Base-by-base conservation (phyloP, 2,888 invertebrate species). In the Plebejus melissa region DNA sequence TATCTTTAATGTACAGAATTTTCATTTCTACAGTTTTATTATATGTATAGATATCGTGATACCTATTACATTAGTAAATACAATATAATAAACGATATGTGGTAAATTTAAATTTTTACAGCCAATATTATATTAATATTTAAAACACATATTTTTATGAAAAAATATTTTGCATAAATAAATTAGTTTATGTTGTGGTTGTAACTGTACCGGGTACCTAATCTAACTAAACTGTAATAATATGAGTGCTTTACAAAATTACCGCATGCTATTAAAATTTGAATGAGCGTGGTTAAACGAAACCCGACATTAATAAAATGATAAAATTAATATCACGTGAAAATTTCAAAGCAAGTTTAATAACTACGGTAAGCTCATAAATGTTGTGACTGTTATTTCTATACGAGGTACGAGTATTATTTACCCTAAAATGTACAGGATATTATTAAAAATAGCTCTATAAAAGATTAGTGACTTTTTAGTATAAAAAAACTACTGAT, bases 251-350 rank as follows among this genome's bases (percentile, higher is more conserved):
- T 71, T 41, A 71, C 71, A 72, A 72, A 72, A 72, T 72, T 50
- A 54, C 50, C 32, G 46, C 72, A 72, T 54, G 28, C 54, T 72
- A 50, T 28, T 50, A 72, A 54, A 72, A 72, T 54, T 46, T 50
- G 22, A 71, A 71, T 28, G 22, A 71, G 71, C 71, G 28, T 28
- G 16, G 16, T 38, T 69, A n/a, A 70, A 41, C 38, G 70, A 41
- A 70, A 70, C 70, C 41, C 70, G n/a, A 9, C 70, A 70, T 41
- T 72, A 50, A 32, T 65, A 65, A 72, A 28, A 72, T 72, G 50
- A 72, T 72, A 72, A 72, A 54, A 54, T 72, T 72, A 50, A 72
- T 54, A 72, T 72, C 28, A 72, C 72, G 72, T 32, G 28, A 46
- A 71, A 71, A 4, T 71, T 71, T 50, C 54, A 72, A 72, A 50